A percentile compares a stretch with the other conserved stretches of the same genome.
phyloP scores from a whole-genome alignment of 2,797 vertebrate species.

The Premnoplex brunnescens region DNA sequence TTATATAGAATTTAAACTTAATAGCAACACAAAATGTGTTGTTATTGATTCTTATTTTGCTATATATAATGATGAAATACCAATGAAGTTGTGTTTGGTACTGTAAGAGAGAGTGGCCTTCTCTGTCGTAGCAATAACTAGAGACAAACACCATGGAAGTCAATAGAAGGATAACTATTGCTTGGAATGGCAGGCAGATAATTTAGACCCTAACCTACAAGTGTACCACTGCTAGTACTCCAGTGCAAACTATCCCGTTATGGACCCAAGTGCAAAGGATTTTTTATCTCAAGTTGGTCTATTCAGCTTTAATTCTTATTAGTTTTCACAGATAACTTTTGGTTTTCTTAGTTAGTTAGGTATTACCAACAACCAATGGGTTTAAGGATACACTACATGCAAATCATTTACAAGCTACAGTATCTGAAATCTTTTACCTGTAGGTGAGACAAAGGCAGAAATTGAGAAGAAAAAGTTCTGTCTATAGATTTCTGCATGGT shows the following conservation, averaged over 20 bases:
- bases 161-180: background rate
- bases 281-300: background rate
- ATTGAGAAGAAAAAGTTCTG: background rate
- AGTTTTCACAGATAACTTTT: background rate
- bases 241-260: background rate
- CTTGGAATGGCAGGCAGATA: background rate
- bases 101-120: background rate
- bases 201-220: background rate
- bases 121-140: background rate
- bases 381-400: background rate
- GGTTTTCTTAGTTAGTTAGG: background rate
- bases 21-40: background rate
- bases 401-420: background rate
- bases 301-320: background rate
- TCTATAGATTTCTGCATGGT: background rate
- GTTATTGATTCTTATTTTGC: background rate
- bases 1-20: background rate
- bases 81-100: background rate
- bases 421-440: background rate
- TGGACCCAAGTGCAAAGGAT: background rate
- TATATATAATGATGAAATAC: background rate
- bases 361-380: background rate
- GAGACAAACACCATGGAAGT: background rate
- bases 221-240: no score
- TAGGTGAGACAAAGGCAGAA: background rate